Evolutionary conservation across 2,113 vertebrate species (phyloP).

Genomic region (Monarcha castaneiventris): DNA sequence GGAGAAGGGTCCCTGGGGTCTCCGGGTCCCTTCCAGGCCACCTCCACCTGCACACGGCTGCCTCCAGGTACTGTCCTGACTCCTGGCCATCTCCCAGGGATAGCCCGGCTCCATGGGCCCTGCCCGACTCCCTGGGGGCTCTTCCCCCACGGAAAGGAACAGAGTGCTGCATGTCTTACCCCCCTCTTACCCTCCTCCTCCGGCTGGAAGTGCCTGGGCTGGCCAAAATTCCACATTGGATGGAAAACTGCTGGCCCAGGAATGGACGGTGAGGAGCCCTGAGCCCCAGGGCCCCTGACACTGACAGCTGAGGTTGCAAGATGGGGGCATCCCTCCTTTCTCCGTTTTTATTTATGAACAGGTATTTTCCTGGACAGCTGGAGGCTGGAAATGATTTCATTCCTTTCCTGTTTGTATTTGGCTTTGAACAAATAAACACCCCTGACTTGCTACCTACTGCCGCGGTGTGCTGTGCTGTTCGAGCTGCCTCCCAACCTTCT

Average conservation of each 20-base stretch:
- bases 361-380: background rate
- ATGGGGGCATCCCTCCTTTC: background rate
- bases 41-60: too few species aligned
- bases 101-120: fast-evolving
- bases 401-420: background rate
- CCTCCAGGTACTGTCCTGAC: background rate
- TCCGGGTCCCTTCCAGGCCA: background rate
- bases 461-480: background rate
- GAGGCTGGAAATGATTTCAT: background rate
- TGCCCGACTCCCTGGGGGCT: background rate
- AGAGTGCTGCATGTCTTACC: fast-evolving
- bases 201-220: fast-evolving
- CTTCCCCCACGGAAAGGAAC: fast-evolving
- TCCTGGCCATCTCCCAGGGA: background rate
- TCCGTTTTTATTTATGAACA: background rate
- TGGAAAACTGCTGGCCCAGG: background rate
- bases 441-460: background rate
- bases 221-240: background rate
- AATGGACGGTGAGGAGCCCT: background rate
- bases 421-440: background rate
- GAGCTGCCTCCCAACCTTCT: fast-evolving
- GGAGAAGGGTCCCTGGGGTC: background rate
- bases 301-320: background rate
- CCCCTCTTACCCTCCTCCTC: too few species aligned
- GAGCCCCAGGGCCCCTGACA: background rate